Base-by-base conservation (phyloP, 2,113 vertebrate species). In the Alligator sinensis region DNA sequence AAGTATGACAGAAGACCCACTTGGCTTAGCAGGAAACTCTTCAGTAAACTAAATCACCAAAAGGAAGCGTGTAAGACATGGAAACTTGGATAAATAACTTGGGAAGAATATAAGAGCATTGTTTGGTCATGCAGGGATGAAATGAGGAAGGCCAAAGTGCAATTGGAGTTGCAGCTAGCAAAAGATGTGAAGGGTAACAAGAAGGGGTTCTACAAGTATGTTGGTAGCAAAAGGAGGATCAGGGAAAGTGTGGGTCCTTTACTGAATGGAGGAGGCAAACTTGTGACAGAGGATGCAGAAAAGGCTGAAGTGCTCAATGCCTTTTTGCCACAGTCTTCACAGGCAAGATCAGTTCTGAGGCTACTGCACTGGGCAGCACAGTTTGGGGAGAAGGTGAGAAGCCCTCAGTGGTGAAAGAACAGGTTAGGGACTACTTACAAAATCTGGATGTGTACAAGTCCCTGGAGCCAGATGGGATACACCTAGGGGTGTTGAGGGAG, bases 211-310 rank as follows among this genome's bases (percentile, higher is more conserved):
- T 64, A 38, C 18, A 21, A 38, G 24, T 60, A 9, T 0, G 0
- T 3, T n/a, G 5, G 4, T 34, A 63, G 21, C 1, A 22, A n/a
- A 21, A 28, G 17, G 11, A 59, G 21, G 13, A 24, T 81, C 6
- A 83, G 60, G 5, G 14, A 19, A 82, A 25, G 16, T 34, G 2
- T 68, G 38, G 85, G 59, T 18, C 47, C 1, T 0, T 63, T 58
- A 2, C 0, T 59, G 12, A n/a, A n/a, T 1, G 5, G 58, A 25
- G 47, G 62, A 81, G 25, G 2, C 0, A 0, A 77, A 19, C 59
- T 38, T 8, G 5, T 22, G 55, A 19, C 15, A 22, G 55, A 30
- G 5, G 10, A 9, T 18, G 18, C 2, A 4, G 63, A 27, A 72
- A 54, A 72, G 16, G 12, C 55, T 68, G 28, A 19, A 21, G 18